Evolutionary conservation across 2,113 vertebrate species (phyloP), one percentile per base, ranked within the genome.

Genomic region (Brachirus orientalis): DNA sequence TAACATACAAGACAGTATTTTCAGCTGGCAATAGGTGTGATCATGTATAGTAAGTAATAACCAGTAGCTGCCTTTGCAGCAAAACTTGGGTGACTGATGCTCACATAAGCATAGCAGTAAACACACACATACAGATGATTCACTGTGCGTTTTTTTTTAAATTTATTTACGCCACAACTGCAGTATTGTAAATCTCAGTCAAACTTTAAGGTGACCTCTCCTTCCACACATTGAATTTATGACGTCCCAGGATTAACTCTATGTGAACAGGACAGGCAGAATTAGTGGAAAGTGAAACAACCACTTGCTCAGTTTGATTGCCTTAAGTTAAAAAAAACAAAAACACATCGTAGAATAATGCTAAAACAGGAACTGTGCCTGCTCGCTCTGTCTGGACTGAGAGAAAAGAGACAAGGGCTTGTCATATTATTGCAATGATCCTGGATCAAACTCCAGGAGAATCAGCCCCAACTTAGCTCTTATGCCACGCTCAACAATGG

Each of bases 321-420:
- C 90, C 91, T 93, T 93, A 92, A 90, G 64, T 89, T 82, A 81
- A 84, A 59, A 81, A 52, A 72, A 77, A 76, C 62, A 57, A 82
- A 72, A 81, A 84, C 58, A 79, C 80, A 70, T 75, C 61, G 37
- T 52, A 52, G 51, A 69, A 40, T 71, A 77, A 72, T 64, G 52
- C 72, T 83, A 50, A 50, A 80, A 87, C 28, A 63, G 74, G 77
- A 83, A 76, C 77, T 79, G 89, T 87, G 88, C 86, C 89, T 90
- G 80, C 80, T 82, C 63, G 80, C 73, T 76, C 66, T 72, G 63
- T 71, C 54, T 75, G 73, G 69, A 70, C 10, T 10, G 68, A 72
- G 17, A 74, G 47, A 73, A 58, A 6, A 70, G 48, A 64, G 67
- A 71, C 50, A 76, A 85, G 76, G 86, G 84, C 84, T 87, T 45